Evolutionary conservation across 2,113 vertebrate species (phyloP).

Genomic region (Sorex fumeus): DNA sequence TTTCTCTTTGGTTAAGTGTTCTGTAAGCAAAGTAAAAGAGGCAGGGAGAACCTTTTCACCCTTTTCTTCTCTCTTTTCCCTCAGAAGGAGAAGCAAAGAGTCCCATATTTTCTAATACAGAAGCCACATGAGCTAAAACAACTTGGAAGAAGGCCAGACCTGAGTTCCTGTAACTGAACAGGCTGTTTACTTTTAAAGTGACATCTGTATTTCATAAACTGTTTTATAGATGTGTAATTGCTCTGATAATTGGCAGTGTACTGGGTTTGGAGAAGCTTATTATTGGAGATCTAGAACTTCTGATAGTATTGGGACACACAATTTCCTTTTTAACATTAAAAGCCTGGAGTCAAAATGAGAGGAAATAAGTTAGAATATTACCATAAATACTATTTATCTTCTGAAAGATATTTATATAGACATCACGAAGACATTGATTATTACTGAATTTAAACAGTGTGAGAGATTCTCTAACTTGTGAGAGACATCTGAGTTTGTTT

Average conservation of each 20-base stretch:
- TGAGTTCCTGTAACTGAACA: conserved; percentile 19
- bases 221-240: conserved; percentile 40
- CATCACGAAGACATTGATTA: background rate
- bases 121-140: background rate
- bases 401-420: background rate
- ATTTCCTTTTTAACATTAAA: conserved; percentile 15
- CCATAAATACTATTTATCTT: background rate
- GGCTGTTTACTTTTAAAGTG: conserved; percentile 33
- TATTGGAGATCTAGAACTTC: conserved; percentile 16
- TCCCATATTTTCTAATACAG: background rate
- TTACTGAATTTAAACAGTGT: background rate
- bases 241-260: background rate
- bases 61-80: background rate
- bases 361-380: background rate
- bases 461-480: background rate
- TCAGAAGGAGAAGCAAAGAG: background rate
- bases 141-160: background rate
- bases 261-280: background rate
- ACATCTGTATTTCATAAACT: background rate
- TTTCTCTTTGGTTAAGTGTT: background rate
- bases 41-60: background rate
- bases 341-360: background rate
- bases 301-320: background rate
- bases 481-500: background rate
- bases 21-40: background rate